Evolutionary conservation across 2,113 vertebrate species (phyloP), one percentile per base, ranked within the genome.

Genomic region (Paralichthys olivaceus): DNA sequence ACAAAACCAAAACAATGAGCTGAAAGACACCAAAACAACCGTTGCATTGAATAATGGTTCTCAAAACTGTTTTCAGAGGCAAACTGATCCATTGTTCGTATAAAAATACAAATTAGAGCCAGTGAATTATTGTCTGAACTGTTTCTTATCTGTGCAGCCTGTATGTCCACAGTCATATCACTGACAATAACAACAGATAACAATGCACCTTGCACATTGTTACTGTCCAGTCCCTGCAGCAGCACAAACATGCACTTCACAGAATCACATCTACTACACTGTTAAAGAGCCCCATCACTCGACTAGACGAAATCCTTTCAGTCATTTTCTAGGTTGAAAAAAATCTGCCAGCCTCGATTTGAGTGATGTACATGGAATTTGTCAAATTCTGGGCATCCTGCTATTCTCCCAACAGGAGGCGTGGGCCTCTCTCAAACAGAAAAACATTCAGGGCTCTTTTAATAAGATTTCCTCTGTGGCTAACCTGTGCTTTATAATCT

Each of bases 401-500:
- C 47, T 61, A 37, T 60, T 77, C 65, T 22, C n/a, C 19, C 69
- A 40, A 15, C 1, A 23, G 34, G 61, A 59, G 37, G 11, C 29
- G 66, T 32, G 20, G 75, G 59, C 45, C 61, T 4, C 28, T 63
- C 64, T 68, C 15, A 51, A 71, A 77, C 23, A 20, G 60, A 69
- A 79, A 86, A 85, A 67, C 26, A 58, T 49, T 70, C 53, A 71
- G 62, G 5, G 20, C 56, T 71, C 25, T 68, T 76, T 76, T 76
- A 78, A 75, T 63, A 79, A 54, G 83, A 86, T 86, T 83, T 61
- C 59, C 51, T 75, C 14, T 7, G 1, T 56, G 14, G 53, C 53
- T 72, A 49, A 23, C 57, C 60, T 70, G 51, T 4, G 23, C 40
- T 26, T 80, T 51, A 28, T 9, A 43, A 32, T 83, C 78, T 77